phyloP scores from a whole-genome alignment of 2,888 invertebrate species.

The Stenichneumon culpator region DNA sequence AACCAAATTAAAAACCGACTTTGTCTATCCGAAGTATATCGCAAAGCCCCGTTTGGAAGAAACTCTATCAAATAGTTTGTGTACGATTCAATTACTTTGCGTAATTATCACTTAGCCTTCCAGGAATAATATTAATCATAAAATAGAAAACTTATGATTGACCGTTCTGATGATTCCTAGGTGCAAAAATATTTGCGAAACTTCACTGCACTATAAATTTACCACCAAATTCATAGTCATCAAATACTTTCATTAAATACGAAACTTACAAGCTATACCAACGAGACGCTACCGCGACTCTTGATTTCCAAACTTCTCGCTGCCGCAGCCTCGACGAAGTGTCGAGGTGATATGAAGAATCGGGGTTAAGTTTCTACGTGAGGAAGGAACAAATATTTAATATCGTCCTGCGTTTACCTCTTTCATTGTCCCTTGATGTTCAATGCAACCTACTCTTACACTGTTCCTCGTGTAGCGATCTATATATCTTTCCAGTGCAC shows the following conservation, averaged over 20 bases:
- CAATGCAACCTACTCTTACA: background rate
- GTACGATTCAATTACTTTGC: no score
- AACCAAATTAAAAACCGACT: no score
- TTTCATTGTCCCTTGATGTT: conserved; percentile 4
- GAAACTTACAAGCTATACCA: background rate
- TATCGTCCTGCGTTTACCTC: conserved; percentile 51
- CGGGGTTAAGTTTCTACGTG: conserved; percentile 66
- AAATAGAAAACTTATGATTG: no score
- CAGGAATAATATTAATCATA: no score
- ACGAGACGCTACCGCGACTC: background rate
- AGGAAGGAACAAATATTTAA: conserved; percentile 65
- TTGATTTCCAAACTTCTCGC: background rate
- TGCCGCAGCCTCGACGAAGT: background rate
- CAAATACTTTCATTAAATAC: background rate
- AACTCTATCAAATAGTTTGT: no score
- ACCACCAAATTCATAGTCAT: no score
- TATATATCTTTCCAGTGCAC: background rate
- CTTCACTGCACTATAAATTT: background rate
- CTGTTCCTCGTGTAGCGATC: conserved; percentile 17
- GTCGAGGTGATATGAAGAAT: conserved; percentile 42
- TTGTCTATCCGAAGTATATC: no score
- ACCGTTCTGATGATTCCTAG: no score
- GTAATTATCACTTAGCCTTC: no score
- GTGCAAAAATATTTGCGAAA: no score
- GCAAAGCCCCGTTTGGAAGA: no score